phyloP scores from a whole-genome alignment of 1,140 invertebrate species.

The Heliconius hewitsoni region DNA sequence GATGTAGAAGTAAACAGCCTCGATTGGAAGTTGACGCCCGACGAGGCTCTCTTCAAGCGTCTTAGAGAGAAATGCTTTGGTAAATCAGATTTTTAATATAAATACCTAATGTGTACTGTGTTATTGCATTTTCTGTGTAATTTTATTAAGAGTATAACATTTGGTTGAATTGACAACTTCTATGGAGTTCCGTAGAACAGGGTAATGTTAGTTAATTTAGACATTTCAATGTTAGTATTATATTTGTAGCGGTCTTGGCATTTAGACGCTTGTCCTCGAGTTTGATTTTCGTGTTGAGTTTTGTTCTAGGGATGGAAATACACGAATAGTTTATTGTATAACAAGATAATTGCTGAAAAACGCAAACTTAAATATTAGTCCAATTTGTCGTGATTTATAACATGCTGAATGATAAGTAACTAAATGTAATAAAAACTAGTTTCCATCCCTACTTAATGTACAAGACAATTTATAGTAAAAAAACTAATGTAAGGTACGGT shows the following conservation, averaged over 20 bases:
- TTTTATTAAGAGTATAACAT: conserved; percentile 36
- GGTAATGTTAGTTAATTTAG: conserved; percentile 56
- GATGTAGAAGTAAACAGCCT: conserved; percentile 50
- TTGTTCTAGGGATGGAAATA: not conserved
- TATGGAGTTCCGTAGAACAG: conserved; percentile 62
- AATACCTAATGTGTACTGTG: not conserved
- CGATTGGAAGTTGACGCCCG: conserved; percentile 64
- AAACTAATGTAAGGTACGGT: not conserved
- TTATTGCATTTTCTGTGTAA: conserved; percentile 8
- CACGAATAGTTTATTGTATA: not conserved
- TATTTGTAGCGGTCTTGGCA: conserved; percentile 11
- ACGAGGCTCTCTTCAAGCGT: conserved; percentile 61
- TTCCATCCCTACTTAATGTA: not conserved
- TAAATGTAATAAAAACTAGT: not conserved
- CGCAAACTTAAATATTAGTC: not conserved
- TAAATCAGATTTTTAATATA: conserved; percentile 57
- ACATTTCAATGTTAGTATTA: conserved; percentile 20
- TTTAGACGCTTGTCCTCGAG: conserved; percentile 24
- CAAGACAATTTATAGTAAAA: not conserved
- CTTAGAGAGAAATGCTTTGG: conserved; percentile 68
- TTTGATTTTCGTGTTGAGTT: not conserved
- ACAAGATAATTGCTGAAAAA: not conserved
- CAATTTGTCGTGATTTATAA: not conserved
- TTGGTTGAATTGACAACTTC: conserved; percentile 42
- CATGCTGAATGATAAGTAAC: not conserved